These are phyloP conservation scores for Parnassius smintheus DNA, from an alignment of 2,888 invertebrate genomes.

Conservation along the genomic window DNA sequence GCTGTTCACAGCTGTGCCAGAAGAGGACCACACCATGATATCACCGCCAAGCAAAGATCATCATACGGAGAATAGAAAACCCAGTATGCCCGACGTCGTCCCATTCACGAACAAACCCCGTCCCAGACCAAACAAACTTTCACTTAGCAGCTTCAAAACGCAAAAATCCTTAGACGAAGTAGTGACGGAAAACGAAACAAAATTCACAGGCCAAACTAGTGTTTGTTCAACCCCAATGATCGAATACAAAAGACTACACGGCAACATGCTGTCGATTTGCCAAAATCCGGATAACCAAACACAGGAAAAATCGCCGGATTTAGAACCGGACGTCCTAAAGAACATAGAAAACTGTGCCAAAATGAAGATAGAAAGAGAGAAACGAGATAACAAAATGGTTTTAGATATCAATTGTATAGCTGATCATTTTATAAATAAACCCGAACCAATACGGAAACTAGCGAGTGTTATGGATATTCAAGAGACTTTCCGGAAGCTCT, in stretches of 20 bases:
- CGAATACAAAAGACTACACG: constrained; percentile 87
- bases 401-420: constrained; percentile 69
- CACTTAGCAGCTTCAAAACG: constrained; percentile 80
- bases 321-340: constrained; percentile 63
- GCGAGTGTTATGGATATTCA: constrained; percentile 84
- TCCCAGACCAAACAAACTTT: constrained; percentile 79
- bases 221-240: constrained; percentile 90
- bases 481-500: constrained; percentile 80
- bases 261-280: constrained; percentile 87
- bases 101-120: constrained; percentile 76
- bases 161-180: constrained; percentile 81
- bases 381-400: constrained; percentile 60
- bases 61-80: constrained; percentile 46
- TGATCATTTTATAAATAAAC: constrained; percentile 75
- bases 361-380: constrained; percentile 56
- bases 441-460: constrained; percentile 66
- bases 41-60: constrained; percentile 67
- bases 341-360: constrained; percentile 61
- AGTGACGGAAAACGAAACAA: constrained; percentile 74
- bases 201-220: constrained; percentile 86
- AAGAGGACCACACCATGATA: constrained; percentile 84
- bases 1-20: constrained; percentile 91
- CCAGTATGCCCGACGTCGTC: constrained; percentile 74
- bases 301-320: constrained; percentile 70
- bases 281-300: constrained; percentile 81